A percentile compares a stretch with the other conserved stretches of the same genome.
These are phyloP conservation scores for Nothoprocta perdicaria DNA, from an alignment of 2,113 vertebrate species.

Conservation along the genomic window DNA sequence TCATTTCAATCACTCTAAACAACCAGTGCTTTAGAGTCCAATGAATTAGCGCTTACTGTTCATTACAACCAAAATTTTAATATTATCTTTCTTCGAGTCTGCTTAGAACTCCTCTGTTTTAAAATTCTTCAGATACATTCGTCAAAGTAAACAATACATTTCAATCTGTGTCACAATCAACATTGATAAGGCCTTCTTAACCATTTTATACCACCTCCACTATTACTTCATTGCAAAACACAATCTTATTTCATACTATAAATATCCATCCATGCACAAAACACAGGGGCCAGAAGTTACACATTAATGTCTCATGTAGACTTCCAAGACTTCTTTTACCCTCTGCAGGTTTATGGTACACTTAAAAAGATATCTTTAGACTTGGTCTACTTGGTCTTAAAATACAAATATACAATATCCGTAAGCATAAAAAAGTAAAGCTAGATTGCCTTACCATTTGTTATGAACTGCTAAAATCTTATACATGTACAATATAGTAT, in stretches of 20 bases:
- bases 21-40: slow-evolving; percentile 67
- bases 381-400: slow-evolving; percentile 78
- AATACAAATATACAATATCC: slow-evolving; percentile 79
- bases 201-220: slow-evolving; percentile 59
- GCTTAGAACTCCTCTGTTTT: slow-evolving; percentile 66
- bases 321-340: slow-evolving; percentile 45
- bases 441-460: slow-evolving; percentile 72
- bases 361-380: slow-evolving; percentile 67
- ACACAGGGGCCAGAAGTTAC: slow-evolving; percentile 58
- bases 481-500: slow-evolving; percentile 73
- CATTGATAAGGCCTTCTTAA: slow-evolving; percentile 76
- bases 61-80: slow-evolving; percentile 66
- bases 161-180: slow-evolving; percentile 69
- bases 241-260: slow-evolving; percentile 51
- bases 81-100: slow-evolving; percentile 51
- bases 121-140: slow-evolving; percentile 79
- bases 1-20: slow-evolving; percentile 59
- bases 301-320: slow-evolving; percentile 45
- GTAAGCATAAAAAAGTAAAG: slow-evolving; percentile 74
- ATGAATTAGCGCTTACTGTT: slow-evolving; percentile 47
- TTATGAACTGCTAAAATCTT: slow-evolving; percentile 73
- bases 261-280: slow-evolving; percentile 60
- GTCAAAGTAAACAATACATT: slow-evolving; percentile 79
- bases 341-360: slow-evolving; percentile 46
- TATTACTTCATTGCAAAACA: slow-evolving; percentile 60